phyloP scores from a whole-genome alignment of 2,888 invertebrate species.

The Orchestes rusci region DNA sequence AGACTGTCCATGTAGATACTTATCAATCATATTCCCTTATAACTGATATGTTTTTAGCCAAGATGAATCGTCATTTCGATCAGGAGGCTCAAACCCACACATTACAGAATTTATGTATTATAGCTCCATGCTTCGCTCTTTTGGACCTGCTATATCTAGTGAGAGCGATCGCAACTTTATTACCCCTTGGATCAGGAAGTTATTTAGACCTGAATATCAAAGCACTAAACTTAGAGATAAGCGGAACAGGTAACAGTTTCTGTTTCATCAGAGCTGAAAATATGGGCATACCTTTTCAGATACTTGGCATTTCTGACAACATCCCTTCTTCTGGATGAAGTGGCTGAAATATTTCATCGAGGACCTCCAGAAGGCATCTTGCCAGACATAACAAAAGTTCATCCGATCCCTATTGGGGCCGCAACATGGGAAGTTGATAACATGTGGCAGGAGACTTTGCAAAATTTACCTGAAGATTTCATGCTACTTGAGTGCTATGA shows the following conservation, averaged over 20 bases:
- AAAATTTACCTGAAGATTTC: conserved; percentile 40
- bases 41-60: too few relatives aligned
- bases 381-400: conserved; percentile 37
- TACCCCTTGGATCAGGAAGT: conserved; percentile 45
- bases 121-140: conserved; percentile 42
- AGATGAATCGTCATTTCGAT: too few relatives aligned
- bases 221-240: conserved; percentile 44
- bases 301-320: conserved; percentile 43
- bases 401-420: conserved; percentile 32
- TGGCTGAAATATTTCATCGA: conserved; percentile 39
- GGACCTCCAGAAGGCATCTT: conserved; percentile 41
- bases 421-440: conserved; percentile 46
- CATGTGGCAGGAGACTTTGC: conserved; percentile 43
- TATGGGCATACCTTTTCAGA: conserved; percentile 26
- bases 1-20: too few relatives aligned
- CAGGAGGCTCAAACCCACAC: conserved; percentile 35
- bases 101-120: conserved; percentile 48
- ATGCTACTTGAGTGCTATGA: conserved; percentile 36
- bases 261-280: too few relatives aligned
- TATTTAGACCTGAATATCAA: conserved; percentile 47
- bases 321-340: conserved; percentile 43
- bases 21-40: too few relatives aligned
- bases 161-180: conserved; percentile 38
- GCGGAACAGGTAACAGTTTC: conserved; percentile 41
- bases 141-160: conserved; percentile 41